A percentile compares a stretch with the other conserved stretches of the same genome.
Conservation (phyloP, 1,140 invertebrate genomes). For the Mesaphorura yosii region DNA sequence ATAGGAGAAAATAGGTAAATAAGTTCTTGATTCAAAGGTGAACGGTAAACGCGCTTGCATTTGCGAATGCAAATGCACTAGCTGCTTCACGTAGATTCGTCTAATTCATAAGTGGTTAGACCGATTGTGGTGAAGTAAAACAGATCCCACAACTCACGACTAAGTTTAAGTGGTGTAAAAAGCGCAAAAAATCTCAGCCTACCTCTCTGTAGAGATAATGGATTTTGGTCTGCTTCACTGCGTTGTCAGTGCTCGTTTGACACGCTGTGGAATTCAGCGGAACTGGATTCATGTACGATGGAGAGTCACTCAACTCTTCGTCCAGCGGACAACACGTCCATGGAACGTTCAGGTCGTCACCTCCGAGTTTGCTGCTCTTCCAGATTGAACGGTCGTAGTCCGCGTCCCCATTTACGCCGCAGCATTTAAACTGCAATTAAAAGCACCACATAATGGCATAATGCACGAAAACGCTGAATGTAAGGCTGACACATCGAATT, state of each 20-base stretch:
- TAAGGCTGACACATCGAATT: conserved; percentile 13
- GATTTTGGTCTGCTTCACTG: conserved; percentile 47
- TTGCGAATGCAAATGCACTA: no score
- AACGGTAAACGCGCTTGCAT: no score
- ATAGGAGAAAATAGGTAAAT: conserved; percentile 1
- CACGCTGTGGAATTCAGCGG: conserved; percentile 58
- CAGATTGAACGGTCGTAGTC: conserved; percentile 74
- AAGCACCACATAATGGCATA: background rate
- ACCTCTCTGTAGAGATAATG: conserved; percentile 50
- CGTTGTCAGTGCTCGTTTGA: conserved; percentile 52
- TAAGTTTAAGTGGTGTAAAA: conserved; percentile 5
- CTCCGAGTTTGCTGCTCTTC: conserved; percentile 58
- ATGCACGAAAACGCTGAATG: background rate
- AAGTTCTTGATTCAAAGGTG: background rate
- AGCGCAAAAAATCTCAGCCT: conserved; percentile 23
- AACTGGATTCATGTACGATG: conserved; percentile 61
- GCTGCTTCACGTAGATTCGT: no score
- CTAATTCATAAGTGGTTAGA: no score
- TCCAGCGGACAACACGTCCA: conserved; percentile 62
- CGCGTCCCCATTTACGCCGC: conserved; percentile 60
- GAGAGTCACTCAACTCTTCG: conserved; percentile 40
- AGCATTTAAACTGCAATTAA: conserved; percentile 58
- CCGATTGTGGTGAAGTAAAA: no score
- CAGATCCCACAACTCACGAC: background rate
- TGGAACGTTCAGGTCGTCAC: conserved; percentile 57